Evolutionary conservation across 2,888 invertebrate genomes (phyloP).

Genomic region (Choristoneura rosaceana): DNA sequence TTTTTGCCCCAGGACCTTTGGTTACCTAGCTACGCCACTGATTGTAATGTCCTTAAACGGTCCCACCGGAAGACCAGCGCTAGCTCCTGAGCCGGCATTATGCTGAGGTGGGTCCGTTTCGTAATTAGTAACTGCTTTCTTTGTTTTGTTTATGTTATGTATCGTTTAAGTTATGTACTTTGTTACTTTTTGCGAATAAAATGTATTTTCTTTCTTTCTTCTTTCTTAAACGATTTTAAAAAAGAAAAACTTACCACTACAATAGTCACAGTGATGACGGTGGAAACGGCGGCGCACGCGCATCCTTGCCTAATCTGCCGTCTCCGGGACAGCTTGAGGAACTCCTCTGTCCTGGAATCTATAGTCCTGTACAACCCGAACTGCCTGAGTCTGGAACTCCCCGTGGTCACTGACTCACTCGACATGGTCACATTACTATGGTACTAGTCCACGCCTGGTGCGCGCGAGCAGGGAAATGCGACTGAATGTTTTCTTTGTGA

Average conservation of each 20-base stretch:
- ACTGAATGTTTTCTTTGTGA: constrained; percentile 71
- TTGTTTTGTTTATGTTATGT: too few species aligned
- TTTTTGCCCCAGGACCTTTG: too few species aligned
- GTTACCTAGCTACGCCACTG: too few species aligned
- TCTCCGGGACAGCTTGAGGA: constrained; percentile 70
- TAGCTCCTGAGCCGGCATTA: too few species aligned
- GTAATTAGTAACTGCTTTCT: too few species aligned
- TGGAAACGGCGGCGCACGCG: constrained; percentile 76
- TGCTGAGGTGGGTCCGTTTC: too few species aligned
- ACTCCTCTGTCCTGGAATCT: constrained; percentile 76
- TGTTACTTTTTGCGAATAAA: too few species aligned
- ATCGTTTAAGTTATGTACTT: too few species aligned
- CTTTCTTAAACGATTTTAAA: too few species aligned
- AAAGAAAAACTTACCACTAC: constrained; percentile 70
- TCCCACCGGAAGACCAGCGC: too few species aligned
- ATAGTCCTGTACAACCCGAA: constrained; percentile 77
- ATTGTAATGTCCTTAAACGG: too few species aligned
- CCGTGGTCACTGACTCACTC: constrained; percentile 65
- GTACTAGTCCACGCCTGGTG: background rate
- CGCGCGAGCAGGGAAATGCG: constrained; percentile 62
- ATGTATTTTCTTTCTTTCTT: too few species aligned
- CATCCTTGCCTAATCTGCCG: constrained; percentile 77
- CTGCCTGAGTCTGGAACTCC: constrained; percentile 66
- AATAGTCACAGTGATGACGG: constrained; percentile 76
- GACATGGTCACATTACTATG: constrained; percentile 75